A percentile compares a stretch with the other conserved stretches of the same genome.
phyloP scores from a whole-genome alignment of 1,140 invertebrate genomes.

The Cyrtorhinus lividipennis region DNA sequence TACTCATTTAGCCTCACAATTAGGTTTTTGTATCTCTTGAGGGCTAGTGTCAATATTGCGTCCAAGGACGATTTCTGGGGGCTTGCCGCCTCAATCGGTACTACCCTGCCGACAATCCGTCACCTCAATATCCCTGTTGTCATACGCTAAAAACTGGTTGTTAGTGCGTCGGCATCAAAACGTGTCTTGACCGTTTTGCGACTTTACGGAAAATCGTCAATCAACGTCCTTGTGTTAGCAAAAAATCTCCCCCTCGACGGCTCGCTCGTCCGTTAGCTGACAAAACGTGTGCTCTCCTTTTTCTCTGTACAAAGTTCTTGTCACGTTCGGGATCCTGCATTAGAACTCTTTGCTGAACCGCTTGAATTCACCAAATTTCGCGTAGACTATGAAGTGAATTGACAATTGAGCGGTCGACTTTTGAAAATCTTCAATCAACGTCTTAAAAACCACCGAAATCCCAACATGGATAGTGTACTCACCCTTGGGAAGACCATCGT shows the following conservation, averaged over 20 bases:
- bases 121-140: too few species aligned
- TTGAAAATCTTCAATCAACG: too few species aligned
- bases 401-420: too few species aligned
- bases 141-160: too few species aligned
- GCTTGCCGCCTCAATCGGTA: neutral
- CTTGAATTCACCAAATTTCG: too few species aligned
- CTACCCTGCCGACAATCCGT: neutral
- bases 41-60: neutral
- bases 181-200: neutral
- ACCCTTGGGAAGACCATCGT: conserved; percentile 18
- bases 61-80: neutral
- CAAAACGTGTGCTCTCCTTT: too few species aligned
- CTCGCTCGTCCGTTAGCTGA: neutral
- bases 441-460: too few species aligned
- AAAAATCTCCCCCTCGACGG: neutral
- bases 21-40: neutral
- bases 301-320: too few species aligned
- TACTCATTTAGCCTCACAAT: too few species aligned
- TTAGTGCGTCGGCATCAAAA: neutral
- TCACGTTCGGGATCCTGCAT: too few species aligned
- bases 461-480: conserved; percentile 18
- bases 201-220: neutral
- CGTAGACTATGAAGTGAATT: too few species aligned
- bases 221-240: neutral
- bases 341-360: too few species aligned